Percentiles rank a stretch among this genome's conserved stretches.
These are phyloP conservation scores for Paratilapia polleni DNA, from an alignment of 2,113 vertebrate species.

Conservation along the genomic window DNA sequence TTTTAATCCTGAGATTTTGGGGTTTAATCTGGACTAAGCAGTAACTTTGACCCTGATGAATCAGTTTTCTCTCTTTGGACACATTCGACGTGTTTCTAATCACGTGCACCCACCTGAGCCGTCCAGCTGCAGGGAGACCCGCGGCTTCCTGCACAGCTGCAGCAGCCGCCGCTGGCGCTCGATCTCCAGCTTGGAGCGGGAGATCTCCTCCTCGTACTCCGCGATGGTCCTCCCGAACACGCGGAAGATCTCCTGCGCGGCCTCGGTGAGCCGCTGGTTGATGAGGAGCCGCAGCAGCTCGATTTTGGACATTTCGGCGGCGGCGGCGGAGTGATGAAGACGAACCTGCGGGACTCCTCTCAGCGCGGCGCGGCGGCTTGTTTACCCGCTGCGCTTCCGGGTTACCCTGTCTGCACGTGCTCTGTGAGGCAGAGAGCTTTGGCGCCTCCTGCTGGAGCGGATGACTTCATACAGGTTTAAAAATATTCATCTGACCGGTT, in stretches of 20 bases:
- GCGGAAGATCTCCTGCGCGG: constrained; percentile 50
- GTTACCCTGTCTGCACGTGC: constrained; percentile 11
- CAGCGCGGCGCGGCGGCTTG: neutral
- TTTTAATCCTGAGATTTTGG: too few relatives aligned
- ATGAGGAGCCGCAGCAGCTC: constrained; percentile 57
- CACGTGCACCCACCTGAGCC: neutral
- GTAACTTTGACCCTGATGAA: too few relatives aligned
- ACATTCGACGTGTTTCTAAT: neutral
- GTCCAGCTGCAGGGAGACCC: neutral
- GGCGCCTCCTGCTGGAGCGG: constrained; percentile 13
- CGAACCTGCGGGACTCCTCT: neutral
- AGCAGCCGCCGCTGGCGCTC: constrained; percentile 44
- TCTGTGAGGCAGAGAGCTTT: neutral
- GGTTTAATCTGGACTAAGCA: too few relatives aligned
- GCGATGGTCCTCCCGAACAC: constrained; percentile 57
- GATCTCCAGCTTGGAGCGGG: constrained; percentile 51
- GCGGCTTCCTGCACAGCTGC: constrained; percentile 30
- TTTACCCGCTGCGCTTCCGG: constrained; percentile 30
- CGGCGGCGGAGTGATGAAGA: fast-evolving
- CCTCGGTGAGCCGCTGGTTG: constrained; percentile 58
- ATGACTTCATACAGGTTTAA: neutral
- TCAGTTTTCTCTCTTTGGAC: neutral
- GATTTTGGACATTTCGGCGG: constrained; percentile 36
- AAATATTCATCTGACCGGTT: neutral
- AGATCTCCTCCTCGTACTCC: constrained; percentile 58